phyloP scores from a whole-genome alignment of 2,113 vertebrate species.

The Sprattus sprattus region DNA sequence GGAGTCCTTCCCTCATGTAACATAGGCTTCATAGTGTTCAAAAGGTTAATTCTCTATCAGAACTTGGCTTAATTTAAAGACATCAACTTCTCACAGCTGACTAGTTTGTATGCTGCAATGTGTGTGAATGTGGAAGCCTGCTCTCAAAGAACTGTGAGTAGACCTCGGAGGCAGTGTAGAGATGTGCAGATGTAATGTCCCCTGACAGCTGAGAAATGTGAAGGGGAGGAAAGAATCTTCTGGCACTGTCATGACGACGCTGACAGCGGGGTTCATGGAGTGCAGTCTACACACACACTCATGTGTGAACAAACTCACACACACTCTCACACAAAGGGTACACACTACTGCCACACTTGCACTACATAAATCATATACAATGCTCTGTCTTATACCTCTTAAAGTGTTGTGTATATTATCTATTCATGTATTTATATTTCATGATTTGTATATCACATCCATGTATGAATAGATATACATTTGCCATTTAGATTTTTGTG shows the following conservation, averaged over 20 bases:
- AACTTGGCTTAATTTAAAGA: not conserved
- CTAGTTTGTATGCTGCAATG: not conserved
- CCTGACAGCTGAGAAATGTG: slow-evolving; percentile 13
- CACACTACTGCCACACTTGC: not conserved
- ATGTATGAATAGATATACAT: not conserved
- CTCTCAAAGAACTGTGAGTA: slow-evolving; percentile 22
- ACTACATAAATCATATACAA: not conserved
- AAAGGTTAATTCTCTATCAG: not conserved
- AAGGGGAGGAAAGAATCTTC: slow-evolving; percentile 2
- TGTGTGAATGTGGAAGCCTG: not conserved
- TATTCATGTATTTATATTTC: not conserved
- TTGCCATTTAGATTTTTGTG: not conserved
- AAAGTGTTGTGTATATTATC: not conserved
- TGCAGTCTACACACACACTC: not conserved
- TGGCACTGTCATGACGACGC: slow-evolving; percentile 11
- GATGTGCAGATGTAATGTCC: slow-evolving; percentile 24
- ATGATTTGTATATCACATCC: not conserved
- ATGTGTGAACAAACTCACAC: slow-evolving; percentile 6
- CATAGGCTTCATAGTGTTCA: no score
- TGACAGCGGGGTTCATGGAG: slow-evolving; percentile 34
- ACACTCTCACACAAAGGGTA: not conserved
- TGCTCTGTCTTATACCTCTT: not conserved
- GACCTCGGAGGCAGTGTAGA: not conserved
- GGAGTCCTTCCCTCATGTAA: no score
- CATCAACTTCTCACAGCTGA: not conserved